A percentile compares a stretch with the other conserved stretches of the same genome.
Evolutionary conservation across 2,888 invertebrate species (phyloP).

Genomic region (Hofmannophila pseudospretella): DNA sequence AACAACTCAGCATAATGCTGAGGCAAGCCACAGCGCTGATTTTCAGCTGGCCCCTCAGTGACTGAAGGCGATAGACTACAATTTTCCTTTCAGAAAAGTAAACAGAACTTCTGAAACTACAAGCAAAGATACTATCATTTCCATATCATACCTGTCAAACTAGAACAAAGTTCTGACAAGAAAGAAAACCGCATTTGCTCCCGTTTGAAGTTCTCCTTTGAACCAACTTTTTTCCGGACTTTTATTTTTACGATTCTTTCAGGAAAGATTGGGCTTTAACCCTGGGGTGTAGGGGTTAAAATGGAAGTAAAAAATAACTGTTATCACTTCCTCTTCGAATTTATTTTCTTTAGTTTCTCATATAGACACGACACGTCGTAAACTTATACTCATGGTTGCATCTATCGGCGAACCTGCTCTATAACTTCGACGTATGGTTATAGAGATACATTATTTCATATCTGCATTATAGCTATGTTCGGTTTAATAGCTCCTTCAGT

Average conservation of each 20-base stretch:
- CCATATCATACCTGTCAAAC: conserved; percentile 7
- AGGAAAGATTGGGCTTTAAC: background rate
- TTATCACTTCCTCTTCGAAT: conserved; percentile 3
- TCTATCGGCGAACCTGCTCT: background rate
- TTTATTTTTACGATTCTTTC: background rate
- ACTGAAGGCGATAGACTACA: too few relatives aligned
- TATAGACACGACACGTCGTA: background rate
- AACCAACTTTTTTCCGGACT: background rate
- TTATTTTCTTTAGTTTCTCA: background rate
- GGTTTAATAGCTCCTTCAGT: too few relatives aligned
- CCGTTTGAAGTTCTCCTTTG: background rate
- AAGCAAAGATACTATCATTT: conserved; percentile 5
- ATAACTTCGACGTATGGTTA: too few relatives aligned
- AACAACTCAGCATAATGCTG: too few relatives aligned
- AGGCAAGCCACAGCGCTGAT: too few relatives aligned
- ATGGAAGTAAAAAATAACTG: background rate
- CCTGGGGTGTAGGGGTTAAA: background rate
- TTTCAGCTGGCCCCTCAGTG: too few relatives aligned
- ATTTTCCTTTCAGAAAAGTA: background rate
- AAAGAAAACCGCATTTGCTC: background rate
- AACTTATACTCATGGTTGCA: background rate
- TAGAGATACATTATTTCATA: too few relatives aligned
- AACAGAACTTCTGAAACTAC: background rate
- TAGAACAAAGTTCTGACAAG: conserved; percentile 1
- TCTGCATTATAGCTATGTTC: too few relatives aligned